These are phyloP conservation scores for Holocentrus rufus DNA, from an alignment of 2,797 vertebrate genomes.

Conservation along the genomic window DNA sequence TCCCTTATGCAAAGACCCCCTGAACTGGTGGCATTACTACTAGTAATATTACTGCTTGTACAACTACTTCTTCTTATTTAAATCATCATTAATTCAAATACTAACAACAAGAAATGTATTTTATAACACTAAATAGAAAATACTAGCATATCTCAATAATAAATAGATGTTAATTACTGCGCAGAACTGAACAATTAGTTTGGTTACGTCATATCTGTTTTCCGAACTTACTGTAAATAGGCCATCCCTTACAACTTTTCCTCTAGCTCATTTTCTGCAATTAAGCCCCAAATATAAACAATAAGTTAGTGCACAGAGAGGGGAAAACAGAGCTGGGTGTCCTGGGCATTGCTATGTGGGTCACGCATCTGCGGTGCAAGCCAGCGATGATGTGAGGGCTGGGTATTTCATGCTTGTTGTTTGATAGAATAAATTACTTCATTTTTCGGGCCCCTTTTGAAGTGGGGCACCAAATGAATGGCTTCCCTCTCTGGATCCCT, in stretches of 20 bases:
- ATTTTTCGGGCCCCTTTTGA: conserved; percentile 57
- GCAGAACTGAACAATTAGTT: conserved; percentile 10
- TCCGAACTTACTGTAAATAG: conserved; percentile 56
- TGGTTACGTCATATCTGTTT: conserved; percentile 35
- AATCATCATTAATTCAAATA: too few species aligned
- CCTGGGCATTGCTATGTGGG: conserved; percentile 82
- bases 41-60: too few species aligned
- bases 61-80: background rate
- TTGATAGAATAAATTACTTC: conserved; percentile 63
- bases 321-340: conserved; percentile 48
- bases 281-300: conserved; percentile 65
- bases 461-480: conserved; percentile 37
- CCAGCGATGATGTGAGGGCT: conserved; percentile 65
- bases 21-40: too few species aligned
- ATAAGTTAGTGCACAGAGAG: conserved; percentile 40
- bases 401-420: conserved; percentile 59
- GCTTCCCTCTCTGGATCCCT: conserved; percentile 24
- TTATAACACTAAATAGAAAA: background rate
- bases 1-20: too few species aligned
- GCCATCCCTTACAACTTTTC: conserved; percentile 52
- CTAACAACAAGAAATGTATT: too few species aligned
- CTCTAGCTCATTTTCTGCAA: conserved; percentile 58
- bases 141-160: conserved; percentile 5
- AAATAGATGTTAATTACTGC: conserved; percentile 2
- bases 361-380: conserved; percentile 71